Evolutionary conservation across 1,140 invertebrate species (phyloP), one percentile per base, ranked within the genome.

Genomic region (Lysiphlebus fabarum): DNA sequence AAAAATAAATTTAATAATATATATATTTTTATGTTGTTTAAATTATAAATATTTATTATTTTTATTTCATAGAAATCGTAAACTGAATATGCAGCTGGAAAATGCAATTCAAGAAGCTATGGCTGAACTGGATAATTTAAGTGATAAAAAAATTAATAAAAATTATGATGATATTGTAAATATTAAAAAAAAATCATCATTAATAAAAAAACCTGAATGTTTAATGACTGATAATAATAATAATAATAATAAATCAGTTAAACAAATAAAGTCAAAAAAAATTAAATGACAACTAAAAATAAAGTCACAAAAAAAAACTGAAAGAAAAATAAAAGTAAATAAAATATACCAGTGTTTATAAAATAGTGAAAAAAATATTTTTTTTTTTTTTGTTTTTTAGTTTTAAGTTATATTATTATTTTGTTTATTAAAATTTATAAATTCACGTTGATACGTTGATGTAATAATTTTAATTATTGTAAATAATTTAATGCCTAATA

Each of bases 51-150:
- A 40, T 36, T 53, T 51, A 26, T 26, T 26, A 26, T 26, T 58
- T 67, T 64, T 70, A 63, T 70, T 70, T 81, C 80, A 62, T 80
- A 91, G 91, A 86, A 91, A 90, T 84, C 86, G 91, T 82, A 93
- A 93, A 88, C 81, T 94, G 82, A 93, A 92, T 80, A 86, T 86
- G 66, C 86, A 90, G 72, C 78, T 94, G 67, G 91, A 94, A 78
- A 90, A 90, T 70, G 91, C 91, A 47, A 94, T 94, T 71, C 91
- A 94, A 81, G 90, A 94, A 81, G 91, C 90, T 51, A 92, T 94
- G 91, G 82, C 86, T 58, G 90, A 93, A 72, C 77, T 93, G 65
- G 89, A 91, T 73, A 83, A 84, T 67, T 84, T 82, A 60, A 69
- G 51, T 34, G 67, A 53, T 36, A 43, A n/a, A 26, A 40, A 42